A percentile compares a stretch with the other conserved stretches of the same genome.
Evolutionary conservation across 1,140 invertebrate genomes (phyloP).

Genomic region (Drosophila bipectinata): DNA sequence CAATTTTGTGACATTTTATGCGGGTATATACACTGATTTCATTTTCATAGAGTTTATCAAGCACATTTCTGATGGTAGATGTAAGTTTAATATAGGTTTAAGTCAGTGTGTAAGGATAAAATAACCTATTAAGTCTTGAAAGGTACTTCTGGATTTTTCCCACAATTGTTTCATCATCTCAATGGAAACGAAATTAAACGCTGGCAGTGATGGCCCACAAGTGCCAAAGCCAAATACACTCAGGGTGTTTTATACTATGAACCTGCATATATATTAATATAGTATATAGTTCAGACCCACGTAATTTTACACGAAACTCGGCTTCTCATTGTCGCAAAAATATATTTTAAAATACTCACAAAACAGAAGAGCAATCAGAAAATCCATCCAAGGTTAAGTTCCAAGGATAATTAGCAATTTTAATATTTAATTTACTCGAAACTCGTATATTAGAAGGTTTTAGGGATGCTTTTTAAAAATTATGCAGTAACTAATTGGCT

Average conservation of each 20-base stretch:
- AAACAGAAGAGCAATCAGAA: slow-evolving; percentile 21
- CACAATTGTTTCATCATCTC: slow-evolving; percentile 60
- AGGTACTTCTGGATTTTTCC: slow-evolving; percentile 16
- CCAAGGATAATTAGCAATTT: slow-evolving; percentile 30
- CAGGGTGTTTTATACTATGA: neutral
- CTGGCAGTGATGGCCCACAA: slow-evolving; percentile 56
- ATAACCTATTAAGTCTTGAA: too few relatives aligned
- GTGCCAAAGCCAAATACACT: slow-evolving; percentile 41
- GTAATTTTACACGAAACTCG: slow-evolving; percentile 7
- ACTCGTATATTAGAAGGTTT: too few relatives aligned
- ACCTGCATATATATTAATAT: slow-evolving; percentile 15
- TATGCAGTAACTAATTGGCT: neutral
- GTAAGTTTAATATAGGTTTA: slow-evolving; percentile 7
- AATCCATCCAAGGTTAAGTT: slow-evolving; percentile 38
- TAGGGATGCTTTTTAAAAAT: too few relatives aligned
- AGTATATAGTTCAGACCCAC: slow-evolving; percentile 16
- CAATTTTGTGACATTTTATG: slow-evolving; percentile 31
- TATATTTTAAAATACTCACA: slow-evolving; percentile 46
- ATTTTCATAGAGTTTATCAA: slow-evolving; percentile 46
- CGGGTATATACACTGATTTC: slow-evolving; percentile 47
- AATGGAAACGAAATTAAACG: slow-evolving; percentile 64
- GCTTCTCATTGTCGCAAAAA: slow-evolving; percentile 61
- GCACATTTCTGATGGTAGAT: slow-evolving; percentile 1
- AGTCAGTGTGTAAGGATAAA: neutral
- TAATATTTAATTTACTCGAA: neutral